A percentile compares a stretch with the other conserved stretches of the same genome.
These are phyloP conservation scores for Poecile atricapillus DNA, from an alignment of 2,113 vertebrate species.

Conservation along the genomic window DNA sequence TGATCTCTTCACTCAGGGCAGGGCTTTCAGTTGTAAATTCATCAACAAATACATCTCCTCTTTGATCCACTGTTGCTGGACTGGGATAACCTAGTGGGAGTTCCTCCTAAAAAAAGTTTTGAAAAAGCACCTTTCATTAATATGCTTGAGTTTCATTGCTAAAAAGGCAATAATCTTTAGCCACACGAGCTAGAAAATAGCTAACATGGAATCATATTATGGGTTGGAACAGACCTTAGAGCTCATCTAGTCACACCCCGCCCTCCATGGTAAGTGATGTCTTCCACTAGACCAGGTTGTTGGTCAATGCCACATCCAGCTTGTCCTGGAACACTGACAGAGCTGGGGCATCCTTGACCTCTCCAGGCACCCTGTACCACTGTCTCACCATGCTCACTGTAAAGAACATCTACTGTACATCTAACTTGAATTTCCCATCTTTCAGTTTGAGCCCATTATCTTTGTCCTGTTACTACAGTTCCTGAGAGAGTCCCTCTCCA, in stretches of 20 bases:
- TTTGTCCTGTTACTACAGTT: not conserved
- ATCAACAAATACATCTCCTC: not conserved
- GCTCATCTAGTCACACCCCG: not conserved
- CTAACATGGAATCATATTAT: not conserved
- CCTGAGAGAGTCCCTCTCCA: not conserved
- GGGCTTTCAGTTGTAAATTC: constrained; percentile 26
- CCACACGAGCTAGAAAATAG: not conserved
- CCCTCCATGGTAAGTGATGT: not conserved
- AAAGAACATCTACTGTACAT: not conserved
- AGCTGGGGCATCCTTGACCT: not conserved
- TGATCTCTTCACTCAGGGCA: not conserved
- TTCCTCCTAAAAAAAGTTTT: constrained; percentile 44
- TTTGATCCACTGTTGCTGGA: constrained; percentile 8
- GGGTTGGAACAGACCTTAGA: not conserved
- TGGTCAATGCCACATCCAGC: not conserved
- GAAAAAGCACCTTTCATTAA: not conserved
- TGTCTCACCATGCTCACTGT: not conserved
- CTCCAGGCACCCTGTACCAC: not conserved
- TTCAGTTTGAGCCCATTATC: not conserved
- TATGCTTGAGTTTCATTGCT: not conserved
- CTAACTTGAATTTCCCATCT: not conserved
- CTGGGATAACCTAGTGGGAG: constrained; percentile 46
- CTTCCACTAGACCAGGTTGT: not conserved
- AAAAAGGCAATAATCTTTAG: not conserved
- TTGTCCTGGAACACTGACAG: not conserved